These are phyloP conservation scores for Lagorchestes hirsutus DNA, from an alignment of 2,797 vertebrate genomes.

Conservation along the genomic window DNA sequence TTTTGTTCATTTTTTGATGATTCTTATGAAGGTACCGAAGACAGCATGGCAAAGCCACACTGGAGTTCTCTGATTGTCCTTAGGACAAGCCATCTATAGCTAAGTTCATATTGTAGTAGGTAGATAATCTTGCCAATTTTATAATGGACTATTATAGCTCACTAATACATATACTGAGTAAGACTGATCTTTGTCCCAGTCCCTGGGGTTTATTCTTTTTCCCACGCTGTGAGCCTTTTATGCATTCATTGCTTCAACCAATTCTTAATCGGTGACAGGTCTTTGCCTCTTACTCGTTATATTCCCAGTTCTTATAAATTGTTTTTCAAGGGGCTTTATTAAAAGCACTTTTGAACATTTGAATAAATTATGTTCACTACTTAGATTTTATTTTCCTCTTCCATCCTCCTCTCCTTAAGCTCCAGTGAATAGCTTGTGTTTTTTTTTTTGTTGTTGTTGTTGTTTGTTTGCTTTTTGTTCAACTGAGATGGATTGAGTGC, in stretches of 20 bases:
- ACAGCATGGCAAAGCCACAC: neutral
- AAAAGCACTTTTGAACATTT: slow-evolving; percentile 76
- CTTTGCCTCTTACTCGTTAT: slow-evolving; percentile 74
- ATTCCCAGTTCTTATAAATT: slow-evolving; percentile 71
- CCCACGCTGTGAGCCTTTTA: slow-evolving; percentile 20
- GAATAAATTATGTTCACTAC: slow-evolving; percentile 76
- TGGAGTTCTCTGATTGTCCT: neutral
- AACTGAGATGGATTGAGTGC: too few species aligned
- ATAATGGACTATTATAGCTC: slow-evolving; percentile 32
- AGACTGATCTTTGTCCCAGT: slow-evolving; percentile 45
- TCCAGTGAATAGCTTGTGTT: neutral
- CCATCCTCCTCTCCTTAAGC: neutral
- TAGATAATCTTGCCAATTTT: neutral
- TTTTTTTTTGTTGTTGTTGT: neutral
- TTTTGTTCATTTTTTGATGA: neutral
- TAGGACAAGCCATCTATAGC: neutral
- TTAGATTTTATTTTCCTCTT: slow-evolving; percentile 26
- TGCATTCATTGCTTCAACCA: slow-evolving; percentile 11
- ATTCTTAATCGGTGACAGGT: slow-evolving; percentile 70
- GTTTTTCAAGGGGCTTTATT: slow-evolving; percentile 68
- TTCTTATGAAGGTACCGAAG: neutral
- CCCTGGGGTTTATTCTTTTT: slow-evolving; percentile 45
- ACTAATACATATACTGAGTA: slow-evolving; percentile 48
- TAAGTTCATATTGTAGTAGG: slow-evolving; percentile 13
- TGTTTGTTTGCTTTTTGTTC: neutral